phyloP scores from a whole-genome alignment of 2,113 vertebrate species.

The Anarhynchus alexandrinus region DNA sequence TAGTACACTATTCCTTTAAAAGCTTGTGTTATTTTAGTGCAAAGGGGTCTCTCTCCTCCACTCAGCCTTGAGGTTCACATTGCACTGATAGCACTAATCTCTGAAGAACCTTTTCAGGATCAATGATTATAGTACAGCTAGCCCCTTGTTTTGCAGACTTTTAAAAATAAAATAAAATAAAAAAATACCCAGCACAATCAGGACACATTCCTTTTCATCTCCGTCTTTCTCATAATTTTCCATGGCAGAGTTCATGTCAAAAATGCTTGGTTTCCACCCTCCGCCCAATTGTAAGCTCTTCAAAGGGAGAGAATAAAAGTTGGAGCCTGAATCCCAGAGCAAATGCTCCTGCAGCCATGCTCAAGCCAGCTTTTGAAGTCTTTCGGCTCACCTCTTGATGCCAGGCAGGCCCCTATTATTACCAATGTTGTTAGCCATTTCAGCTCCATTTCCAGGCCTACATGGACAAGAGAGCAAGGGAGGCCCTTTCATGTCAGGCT shows the following conservation, averaged over 20 bases:
- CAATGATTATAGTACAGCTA: conserved; percentile 82
- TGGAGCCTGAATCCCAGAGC: conserved; percentile 68
- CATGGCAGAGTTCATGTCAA: conserved; percentile 78
- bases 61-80: conserved; percentile 58
- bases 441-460: conserved; percentile 83
- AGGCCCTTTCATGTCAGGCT: conserved; percentile 86
- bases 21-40: conserved; percentile 42
- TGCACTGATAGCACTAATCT: conserved; percentile 78
- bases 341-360: conserved; percentile 65
- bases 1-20: conserved; percentile 34
- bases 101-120: conserved; percentile 74
- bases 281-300: conserved; percentile 88
- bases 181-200: conserved; percentile 74
- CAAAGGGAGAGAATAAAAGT: conserved; percentile 96
- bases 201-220: conserved; percentile 89
- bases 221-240: conserved; percentile 78
- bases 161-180: conserved; percentile 69
- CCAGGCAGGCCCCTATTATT: conserved; percentile 88
- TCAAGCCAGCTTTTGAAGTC: conserved; percentile 88
- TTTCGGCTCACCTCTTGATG: conserved; percentile 84
- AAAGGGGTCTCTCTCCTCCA: conserved; percentile 48
- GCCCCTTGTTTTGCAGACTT: conserved; percentile 79
- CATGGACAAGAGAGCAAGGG: conserved; percentile 76
- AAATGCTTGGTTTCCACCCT: conserved; percentile 83
- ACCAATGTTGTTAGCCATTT: conserved; percentile 81